phyloP scores from a whole-genome alignment of 2,113 vertebrate species.

The Catharus fuscescens region DNA sequence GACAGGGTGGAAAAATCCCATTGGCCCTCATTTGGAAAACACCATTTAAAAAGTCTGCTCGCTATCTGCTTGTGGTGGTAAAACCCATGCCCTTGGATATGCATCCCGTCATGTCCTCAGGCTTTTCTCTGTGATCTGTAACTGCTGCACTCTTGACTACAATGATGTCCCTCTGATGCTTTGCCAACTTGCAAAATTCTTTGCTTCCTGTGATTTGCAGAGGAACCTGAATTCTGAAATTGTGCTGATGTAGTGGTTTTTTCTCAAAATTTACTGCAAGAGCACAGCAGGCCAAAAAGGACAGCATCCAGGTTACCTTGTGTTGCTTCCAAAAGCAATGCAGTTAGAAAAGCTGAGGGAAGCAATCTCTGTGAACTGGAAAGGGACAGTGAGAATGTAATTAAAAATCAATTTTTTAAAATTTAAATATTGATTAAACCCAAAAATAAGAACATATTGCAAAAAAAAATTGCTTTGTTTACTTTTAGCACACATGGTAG shows the following conservation, averaged over 20 bases:
- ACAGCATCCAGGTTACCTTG: constrained; percentile 46
- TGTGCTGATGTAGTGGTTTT: constrained; percentile 15
- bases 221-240: neutral
- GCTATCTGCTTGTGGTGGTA: neutral
- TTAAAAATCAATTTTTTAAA: too few species aligned
- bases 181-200: neutral
- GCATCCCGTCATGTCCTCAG: neutral
- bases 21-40: neutral
- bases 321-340: constrained; percentile 34
- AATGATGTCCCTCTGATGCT: neutral
- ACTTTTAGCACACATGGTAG: accelerated
- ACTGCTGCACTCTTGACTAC: neutral
- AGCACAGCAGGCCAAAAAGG: neutral
- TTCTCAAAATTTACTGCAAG: constrained; percentile 11
- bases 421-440: neutral
- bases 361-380: neutral
- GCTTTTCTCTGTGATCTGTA: neutral
- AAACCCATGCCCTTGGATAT: neutral
- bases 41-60: neutral
- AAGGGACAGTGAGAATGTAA: neutral
- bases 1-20: neutral
- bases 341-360: constrained; percentile 5
- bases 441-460: neutral
- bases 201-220: neutral
- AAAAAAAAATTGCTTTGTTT: neutral